Conservation (phyloP, 2,888 invertebrate species). For the Drosophila robusta region DNA sequence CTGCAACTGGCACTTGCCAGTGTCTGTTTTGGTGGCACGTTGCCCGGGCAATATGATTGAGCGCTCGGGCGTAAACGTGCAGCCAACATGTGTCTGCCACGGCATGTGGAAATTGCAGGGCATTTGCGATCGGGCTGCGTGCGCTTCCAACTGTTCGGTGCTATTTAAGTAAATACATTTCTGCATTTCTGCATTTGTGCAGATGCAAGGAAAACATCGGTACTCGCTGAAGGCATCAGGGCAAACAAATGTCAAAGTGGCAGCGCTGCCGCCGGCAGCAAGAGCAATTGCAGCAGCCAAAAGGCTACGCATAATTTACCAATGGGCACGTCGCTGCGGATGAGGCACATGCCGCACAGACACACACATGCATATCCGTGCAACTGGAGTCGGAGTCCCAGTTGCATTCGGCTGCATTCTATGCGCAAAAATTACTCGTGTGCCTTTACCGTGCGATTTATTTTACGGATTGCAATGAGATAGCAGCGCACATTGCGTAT, state of each 20-base stretch:
- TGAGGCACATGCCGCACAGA: constrained; percentile 16
- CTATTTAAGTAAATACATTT: constrained; percentile 77
- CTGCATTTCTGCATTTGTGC: constrained; percentile 32
- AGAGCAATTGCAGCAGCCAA: constrained; percentile 44
- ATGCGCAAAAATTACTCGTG: constrained; percentile 59
- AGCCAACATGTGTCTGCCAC: constrained; percentile 55
- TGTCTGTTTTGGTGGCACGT: constrained; percentile 31
- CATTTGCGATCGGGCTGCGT: constrained; percentile 50
- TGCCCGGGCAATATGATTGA: constrained; percentile 68
- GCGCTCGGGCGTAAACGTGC: constrained; percentile 50
- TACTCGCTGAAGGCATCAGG: constrained; percentile 46
- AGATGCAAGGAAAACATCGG: constrained; percentile 46
- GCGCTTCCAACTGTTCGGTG: constrained; percentile 12
- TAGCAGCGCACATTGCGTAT: constrained; percentile 64
- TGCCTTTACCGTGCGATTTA: constrained; percentile 67
- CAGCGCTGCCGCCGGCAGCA: constrained; percentile 20
- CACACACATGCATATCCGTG: constrained; percentile 1
- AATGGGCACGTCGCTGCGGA: constrained; percentile 36
- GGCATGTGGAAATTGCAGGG: constrained; percentile 46
- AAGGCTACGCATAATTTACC: constrained; percentile 71
- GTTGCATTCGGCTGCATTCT: constrained; percentile 32
- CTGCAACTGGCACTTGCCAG: constrained; percentile 14
- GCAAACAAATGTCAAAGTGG: constrained; percentile 57
- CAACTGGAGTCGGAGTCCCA: constrained; percentile 12
- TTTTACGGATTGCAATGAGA: constrained; percentile 62